Evolutionary conservation across 2,888 invertebrate genomes (phyloP).

Genomic region (Tupiocoris notatus): DNA sequence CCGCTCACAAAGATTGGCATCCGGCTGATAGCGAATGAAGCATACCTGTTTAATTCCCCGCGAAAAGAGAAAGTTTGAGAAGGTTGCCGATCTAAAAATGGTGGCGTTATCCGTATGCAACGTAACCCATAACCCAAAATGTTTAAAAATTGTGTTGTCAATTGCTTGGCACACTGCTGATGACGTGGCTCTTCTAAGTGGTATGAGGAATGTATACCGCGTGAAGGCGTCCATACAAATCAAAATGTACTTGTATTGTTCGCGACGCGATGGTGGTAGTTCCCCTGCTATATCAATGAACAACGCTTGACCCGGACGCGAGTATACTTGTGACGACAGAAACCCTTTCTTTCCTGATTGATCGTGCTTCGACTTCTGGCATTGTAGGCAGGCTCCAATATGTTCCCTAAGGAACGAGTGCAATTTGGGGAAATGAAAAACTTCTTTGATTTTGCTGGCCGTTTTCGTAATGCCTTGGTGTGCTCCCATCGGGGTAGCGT

Average conservation of each 20-base stretch:
- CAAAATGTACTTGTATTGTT: slow-evolving; percentile 7
- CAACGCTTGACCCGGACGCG: not conserved
- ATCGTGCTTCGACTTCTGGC: no score
- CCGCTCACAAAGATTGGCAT: slow-evolving; percentile 2
- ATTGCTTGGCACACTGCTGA: not conserved
- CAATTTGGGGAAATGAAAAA: not conserved
- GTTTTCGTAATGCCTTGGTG: no score
- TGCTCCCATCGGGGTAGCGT: not conserved
- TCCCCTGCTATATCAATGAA: no score
- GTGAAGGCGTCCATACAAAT: not conserved
- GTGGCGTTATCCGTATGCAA: not conserved
- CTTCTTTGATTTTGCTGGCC: not conserved
- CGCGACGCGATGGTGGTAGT: not conserved
- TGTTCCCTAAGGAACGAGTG: not conserved
- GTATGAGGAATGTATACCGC: not conserved
- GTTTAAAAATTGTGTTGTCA: no score
- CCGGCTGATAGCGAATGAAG: not conserved
- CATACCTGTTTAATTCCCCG: not conserved
- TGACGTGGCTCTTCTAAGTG: slow-evolving; percentile 1
- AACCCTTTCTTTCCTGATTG: no score
- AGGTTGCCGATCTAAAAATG: not conserved
- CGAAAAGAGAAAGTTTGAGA: not conserved
- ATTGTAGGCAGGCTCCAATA: not conserved
- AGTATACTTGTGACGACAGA: not conserved
- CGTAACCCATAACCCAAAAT: not conserved